Conservation (phyloP, 2,888 invertebrate species). For the Drosophila phalerata region DNA sequence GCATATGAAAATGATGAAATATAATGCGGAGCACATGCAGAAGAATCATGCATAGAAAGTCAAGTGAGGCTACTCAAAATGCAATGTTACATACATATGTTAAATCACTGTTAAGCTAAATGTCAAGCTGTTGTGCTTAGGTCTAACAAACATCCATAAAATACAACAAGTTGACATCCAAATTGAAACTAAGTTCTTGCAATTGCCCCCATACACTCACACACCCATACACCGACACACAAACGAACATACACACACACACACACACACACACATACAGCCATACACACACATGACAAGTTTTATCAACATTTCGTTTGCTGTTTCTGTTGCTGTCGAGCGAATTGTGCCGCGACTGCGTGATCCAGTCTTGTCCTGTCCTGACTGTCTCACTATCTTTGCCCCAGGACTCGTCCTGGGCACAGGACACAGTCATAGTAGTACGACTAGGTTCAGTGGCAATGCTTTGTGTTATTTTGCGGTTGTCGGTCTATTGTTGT, state of each 20-base stretch:
- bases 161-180: conserved; percentile 36
- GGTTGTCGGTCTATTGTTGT: conserved; percentile 37
- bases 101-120: conserved; percentile 27
- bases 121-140: conserved; percentile 21
- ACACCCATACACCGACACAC: not conserved
- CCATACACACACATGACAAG: conserved; percentile 47
- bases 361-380: conserved; percentile 53
- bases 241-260: not conserved
- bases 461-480: conserved; percentile 70
- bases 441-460: conserved; percentile 35
- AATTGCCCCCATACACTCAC: conserved; percentile 25
- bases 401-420: conserved; percentile 34
- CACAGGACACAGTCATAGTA: conserved; percentile 3
- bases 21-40: no score
- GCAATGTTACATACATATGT: conserved; percentile 26
- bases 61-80: conserved; percentile 20
- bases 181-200: conserved; percentile 38
- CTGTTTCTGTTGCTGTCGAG: conserved; percentile 39
- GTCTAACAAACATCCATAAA: conserved; percentile 10
- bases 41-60: conserved; percentile 18
- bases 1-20: conserved; percentile 2
- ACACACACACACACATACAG: conserved; percentile 15
- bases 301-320: conserved; percentile 61
- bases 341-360: conserved; percentile 31
- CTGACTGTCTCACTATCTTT: conserved; percentile 38